Conservation (phyloP, 2,797 vertebrate genomes). For the Oreochromis mossambicus region DNA sequence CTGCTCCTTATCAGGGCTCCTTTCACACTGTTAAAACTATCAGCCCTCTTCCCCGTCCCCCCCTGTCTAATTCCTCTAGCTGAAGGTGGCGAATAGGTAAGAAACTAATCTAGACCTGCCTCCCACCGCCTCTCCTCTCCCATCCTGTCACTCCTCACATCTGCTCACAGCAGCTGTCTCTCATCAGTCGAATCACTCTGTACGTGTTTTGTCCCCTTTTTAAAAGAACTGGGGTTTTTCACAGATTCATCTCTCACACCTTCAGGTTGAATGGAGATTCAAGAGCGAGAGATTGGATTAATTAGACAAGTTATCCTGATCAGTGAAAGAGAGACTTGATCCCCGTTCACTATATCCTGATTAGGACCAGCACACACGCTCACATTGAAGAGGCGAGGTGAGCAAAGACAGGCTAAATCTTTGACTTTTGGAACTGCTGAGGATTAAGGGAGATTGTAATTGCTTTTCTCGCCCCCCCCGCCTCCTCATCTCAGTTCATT, state of each 20-base stretch:
- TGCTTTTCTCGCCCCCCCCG: constrained; percentile 34
- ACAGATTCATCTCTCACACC: constrained; percentile 34
- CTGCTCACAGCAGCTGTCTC: not conserved
- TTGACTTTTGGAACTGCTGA: constrained; percentile 55
- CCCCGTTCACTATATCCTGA: constrained; percentile 54
- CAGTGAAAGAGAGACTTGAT: constrained; percentile 69
- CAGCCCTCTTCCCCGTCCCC: constrained; percentile 50
- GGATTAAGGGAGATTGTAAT: constrained; percentile 73
- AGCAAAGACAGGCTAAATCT: constrained; percentile 56
- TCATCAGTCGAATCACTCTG: constrained; percentile 17
- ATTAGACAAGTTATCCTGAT: constrained; percentile 75
- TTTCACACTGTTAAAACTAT: constrained; percentile 72
- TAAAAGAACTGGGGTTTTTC: constrained; percentile 38
- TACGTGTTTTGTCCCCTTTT: constrained; percentile 39
- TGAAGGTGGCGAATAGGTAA: constrained; percentile 63
- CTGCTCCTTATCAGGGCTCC: constrained; percentile 69
- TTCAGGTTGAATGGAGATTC: constrained; percentile 60
- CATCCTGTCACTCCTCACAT: constrained; percentile 4
- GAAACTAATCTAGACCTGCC: constrained; percentile 60
- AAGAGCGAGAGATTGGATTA: constrained; percentile 67
- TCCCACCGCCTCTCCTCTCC: constrained; percentile 2
- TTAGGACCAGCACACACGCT: constrained; percentile 22
- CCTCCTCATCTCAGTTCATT: constrained; percentile 48
- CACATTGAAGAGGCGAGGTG: constrained; percentile 19
- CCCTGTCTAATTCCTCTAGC: constrained; percentile 70